Evolutionary conservation across 2,797 vertebrate genomes (phyloP).

Genomic region (Urophycis tenuis): DNA sequence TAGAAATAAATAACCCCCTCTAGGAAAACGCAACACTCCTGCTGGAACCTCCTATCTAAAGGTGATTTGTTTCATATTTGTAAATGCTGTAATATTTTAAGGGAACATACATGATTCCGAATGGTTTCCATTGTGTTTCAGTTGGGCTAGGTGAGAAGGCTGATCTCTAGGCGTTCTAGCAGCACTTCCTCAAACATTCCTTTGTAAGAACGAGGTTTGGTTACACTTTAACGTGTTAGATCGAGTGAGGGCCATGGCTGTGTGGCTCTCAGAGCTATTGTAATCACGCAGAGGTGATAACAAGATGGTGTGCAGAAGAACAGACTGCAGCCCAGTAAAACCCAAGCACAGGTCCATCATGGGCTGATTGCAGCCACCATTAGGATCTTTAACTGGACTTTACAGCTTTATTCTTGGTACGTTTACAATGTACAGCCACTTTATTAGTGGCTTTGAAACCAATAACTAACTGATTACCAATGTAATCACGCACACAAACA

Average conservation of each 20-base stretch:
- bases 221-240: conserved; percentile 28
- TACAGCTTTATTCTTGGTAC: too few relatives aligned
- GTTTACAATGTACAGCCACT: background rate
- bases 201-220: conserved; percentile 19
- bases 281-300: conserved; percentile 24
- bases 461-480: background rate
- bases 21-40: background rate
- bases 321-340: conserved; percentile 15
- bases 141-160: background rate
- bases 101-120: background rate
- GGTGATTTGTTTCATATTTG: background rate
- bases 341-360: conserved; percentile 9
- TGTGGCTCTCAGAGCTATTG: conserved; percentile 15
- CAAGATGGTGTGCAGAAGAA: conserved; percentile 20
- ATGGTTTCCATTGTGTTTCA: background rate
- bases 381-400: background rate
- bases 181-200: conserved; percentile 31
- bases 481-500: background rate
- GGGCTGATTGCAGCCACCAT: conserved; percentile 2
- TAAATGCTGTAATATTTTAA: background rate
- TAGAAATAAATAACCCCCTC: background rate
- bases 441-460: background rate
- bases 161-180: conserved; percentile 28
- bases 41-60: background rate
- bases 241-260: conserved; percentile 21